Conservation (phyloP, 2,888 invertebrate species). For the Torymus texanus region DNA sequence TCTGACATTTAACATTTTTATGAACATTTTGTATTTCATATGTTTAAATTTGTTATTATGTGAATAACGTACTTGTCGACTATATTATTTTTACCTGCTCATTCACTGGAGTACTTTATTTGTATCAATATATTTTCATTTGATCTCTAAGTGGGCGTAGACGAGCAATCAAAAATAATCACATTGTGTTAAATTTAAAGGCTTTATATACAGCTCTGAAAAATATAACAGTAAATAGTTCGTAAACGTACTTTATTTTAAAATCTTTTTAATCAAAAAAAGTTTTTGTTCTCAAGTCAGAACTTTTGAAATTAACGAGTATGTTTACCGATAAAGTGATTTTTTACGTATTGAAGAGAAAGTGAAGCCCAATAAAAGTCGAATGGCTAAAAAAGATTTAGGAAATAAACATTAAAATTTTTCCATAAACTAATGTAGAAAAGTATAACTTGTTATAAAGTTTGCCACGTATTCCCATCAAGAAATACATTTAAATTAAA, state of each 20-base stretch:
- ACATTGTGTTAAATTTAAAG: background rate
- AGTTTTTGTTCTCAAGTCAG: too few species aligned
- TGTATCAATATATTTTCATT: constrained; percentile 11
- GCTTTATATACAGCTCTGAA: background rate
- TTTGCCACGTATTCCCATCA: constrained; percentile 15
- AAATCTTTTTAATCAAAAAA: too few species aligned
- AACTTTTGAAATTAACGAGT: too few species aligned
- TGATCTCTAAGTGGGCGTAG: constrained; percentile 10
- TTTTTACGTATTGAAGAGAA: constrained; percentile 16
- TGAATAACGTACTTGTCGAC: too few species aligned
- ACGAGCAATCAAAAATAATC: constrained; percentile 2
- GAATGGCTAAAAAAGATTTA: background rate
- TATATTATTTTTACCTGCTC: background rate
- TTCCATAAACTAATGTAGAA: background rate
- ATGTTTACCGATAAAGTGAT: background rate
- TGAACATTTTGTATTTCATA: too few species aligned
- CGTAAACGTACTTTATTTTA: too few species aligned
- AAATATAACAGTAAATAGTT: too few species aligned
- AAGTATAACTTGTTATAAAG: constrained; percentile 11
- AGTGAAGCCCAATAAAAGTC: background rate
- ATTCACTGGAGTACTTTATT: constrained; percentile 18
- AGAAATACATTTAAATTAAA: constrained; percentile 23
- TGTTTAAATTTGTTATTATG: too few species aligned
- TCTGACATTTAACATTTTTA: too few species aligned
- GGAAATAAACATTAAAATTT: constrained; percentile 14